Evolutionary conservation across 2,888 invertebrate species (phyloP), one percentile per base, ranked within the genome.

Genomic region (Phyto melanocephala): DNA sequence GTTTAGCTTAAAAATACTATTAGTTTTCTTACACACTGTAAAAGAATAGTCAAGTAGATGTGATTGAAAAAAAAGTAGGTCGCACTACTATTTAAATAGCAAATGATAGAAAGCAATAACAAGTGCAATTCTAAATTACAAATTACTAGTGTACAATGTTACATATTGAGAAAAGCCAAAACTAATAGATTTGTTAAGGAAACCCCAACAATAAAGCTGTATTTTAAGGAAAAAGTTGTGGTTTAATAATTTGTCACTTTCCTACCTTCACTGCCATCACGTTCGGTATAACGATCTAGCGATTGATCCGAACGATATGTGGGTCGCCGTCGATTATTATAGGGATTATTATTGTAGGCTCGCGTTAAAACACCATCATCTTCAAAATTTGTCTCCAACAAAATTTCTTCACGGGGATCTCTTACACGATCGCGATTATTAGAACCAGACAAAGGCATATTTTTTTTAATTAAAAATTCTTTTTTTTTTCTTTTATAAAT

Each of bases 381-480:
- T 86, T 92, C 92, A 76, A 92, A 92, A 85, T 92, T 92, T 13
- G 92, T 92, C 86, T 92, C 92, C 79, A 92, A 88, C n/a, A 91
- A 86, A 62, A 91, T 91, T 83, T 91, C 91, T 85, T 91, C 91
- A 71, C 91, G 90, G 1, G 90, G 91, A 88, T 91, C 91, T n/a
- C 90, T 88, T 63, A 88, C 84, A 33, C 89, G 90, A 87, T 90
- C 90, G 2, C 89, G 89, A 81, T 89, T 88, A 72, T 85, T 87
- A 52, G 78, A 86, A 10, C 80, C 84, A 35, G 86, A 80, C 20
- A 84, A 75, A 52, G 80, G 52, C 89, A 89, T 89, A 71, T 84
- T 28, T 37, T 54, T 2, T 42, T 47, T 42, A 35, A 56, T n/a
- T 35, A 24, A 13, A 52, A 15, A 6, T 28, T n/a, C n/a, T 17